Percentiles rank a stretch among this genome's conserved stretches.
These are phyloP conservation scores for Lithodes maja DNA, from an alignment of 2,888 invertebrate genomes.

Conservation along the genomic window DNA sequence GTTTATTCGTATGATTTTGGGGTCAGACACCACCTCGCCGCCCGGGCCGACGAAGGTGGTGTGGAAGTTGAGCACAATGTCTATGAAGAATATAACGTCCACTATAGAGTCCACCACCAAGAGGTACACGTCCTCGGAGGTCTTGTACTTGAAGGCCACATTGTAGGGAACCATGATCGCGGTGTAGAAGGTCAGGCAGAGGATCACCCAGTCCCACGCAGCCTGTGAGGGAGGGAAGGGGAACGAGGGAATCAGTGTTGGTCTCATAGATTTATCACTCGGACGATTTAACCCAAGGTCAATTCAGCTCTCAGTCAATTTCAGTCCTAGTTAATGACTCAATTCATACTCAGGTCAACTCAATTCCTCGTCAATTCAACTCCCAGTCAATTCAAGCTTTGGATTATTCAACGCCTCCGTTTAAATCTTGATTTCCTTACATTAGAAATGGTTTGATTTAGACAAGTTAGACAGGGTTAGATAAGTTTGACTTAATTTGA, in stretches of 20 bases:
- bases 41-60: conserved; percentile 97
- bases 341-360: too few relatives aligned
- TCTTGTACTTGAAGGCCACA: conserved; percentile 99
- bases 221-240: conserved; percentile 66
- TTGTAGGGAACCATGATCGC: conserved; percentile 99
- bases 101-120: conserved; percentile 97
- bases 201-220: conserved; percentile 93
- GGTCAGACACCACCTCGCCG: conserved; percentile 94
- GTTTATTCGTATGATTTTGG: conserved; percentile 95
- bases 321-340: neutral
- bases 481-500: too few relatives aligned
- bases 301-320: too few relatives aligned
- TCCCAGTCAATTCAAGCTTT: too few relatives aligned
- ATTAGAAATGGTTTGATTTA: too few relatives aligned
- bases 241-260: too few relatives aligned
- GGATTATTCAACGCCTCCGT: too few relatives aligned
- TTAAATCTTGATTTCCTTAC: too few relatives aligned
- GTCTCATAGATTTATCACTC: too few relatives aligned
- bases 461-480: too few relatives aligned
- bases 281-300: too few relatives aligned
- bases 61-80: conserved; percentile 99
- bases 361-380: too few relatives aligned
- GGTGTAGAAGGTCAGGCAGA: conserved; percentile 99
- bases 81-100: conserved; percentile 99
- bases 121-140: conserved; percentile 95